Base-by-base conservation (phyloP, 2,888 invertebrate species). In the Noctua janthe region DNA sequence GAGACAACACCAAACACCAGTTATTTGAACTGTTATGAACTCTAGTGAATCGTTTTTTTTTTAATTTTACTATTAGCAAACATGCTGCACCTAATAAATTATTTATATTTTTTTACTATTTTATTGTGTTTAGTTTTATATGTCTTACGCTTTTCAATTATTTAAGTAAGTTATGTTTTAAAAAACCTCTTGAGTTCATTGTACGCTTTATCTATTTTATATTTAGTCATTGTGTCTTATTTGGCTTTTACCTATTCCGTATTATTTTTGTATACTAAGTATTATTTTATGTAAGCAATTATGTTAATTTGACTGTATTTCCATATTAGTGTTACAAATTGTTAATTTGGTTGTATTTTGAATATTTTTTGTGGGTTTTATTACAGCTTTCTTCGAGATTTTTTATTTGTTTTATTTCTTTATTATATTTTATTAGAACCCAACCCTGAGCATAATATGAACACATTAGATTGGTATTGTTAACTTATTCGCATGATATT, bases 21-120 rank as follows among this genome's bases (percentile, higher is more conserved):
- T 93, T 92, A 88, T 86, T 83, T 89, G 91, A 92, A 93, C 91
- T 91, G 80, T 92, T 92, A 94, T 85, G 94, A 95, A 96, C 95
- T 95, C 83, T 94, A 95, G 94, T 95, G 94, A 91, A 87, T 73
- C 77, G 82, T 85, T 81, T 81, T 85, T 87, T 82, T 85, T 87
- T 80, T 13, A 3, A 64, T 64, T 35, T 35, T 69, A 83, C 71
- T 79, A 74, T 78, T 78, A 84, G 56, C 76, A 70, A 70, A 82
- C 85, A 80, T 86, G 62, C 80, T 76, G 76, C 89, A 80, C 83
- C 76, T 82, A 71, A 67, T 39, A 5, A 39, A 39, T 83, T 81
- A 82, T 84, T 84, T 85, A 81, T 81, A 80, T 87, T 78, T 84
- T 62, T 85, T 76, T 88, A 71, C 64, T 81, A 76, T 84, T 79